Base-by-base conservation (phyloP, 2,888 invertebrate genomes). In the Noctua pronuba region DNA sequence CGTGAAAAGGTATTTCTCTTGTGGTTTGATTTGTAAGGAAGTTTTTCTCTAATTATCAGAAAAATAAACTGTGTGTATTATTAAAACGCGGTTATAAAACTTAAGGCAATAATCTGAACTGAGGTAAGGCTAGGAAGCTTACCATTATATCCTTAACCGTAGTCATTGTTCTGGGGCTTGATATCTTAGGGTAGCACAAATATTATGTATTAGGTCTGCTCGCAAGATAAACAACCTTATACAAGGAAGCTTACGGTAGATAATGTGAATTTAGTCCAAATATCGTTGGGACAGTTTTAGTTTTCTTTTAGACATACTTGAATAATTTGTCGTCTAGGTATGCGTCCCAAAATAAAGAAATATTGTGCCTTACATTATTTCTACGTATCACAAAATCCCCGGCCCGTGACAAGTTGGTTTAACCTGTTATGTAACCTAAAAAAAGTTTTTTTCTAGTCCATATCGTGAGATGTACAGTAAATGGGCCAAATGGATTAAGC, bases 401-500 rank as follows among this genome's bases (percentile, higher is more conserved):
- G 52, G 52, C 11, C 52, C 1, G 4, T 55, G 11, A 55, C 24
- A n/a, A 11, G 52, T 55, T 55, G 16, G 16, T 58, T 58, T 28
- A 38, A 38, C 38, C 64, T 24, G 21, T 64, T 24, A 28, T 31
- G 24, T 11, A 44, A 44, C 2, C 64, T 21, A 10, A n/a, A 31
- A 18, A 44, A 7, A 31, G 13, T 0, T 52, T 64, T 71, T 66
- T 71, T 74, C 35, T 74, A 72, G 67, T 62, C 10, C 11, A 62
- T 66, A 65, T 58, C 13, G 52, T 18, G 31, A 0, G 18, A 13
- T 58, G 38, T 31, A 52, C 60, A 35, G 70, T 52, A 82, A 73
- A 82, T 75, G 66, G 78, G 74, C 65, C 65, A 86, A 73, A 73
- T 60, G 52, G 71, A 85, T 84, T 79, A 82, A 62, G 44, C 21